A percentile compares a stretch with the other conserved stretches of the same genome.
phyloP scores from a whole-genome alignment of 2,888 invertebrate species.

The Theodoxus fluviatilis region DNA sequence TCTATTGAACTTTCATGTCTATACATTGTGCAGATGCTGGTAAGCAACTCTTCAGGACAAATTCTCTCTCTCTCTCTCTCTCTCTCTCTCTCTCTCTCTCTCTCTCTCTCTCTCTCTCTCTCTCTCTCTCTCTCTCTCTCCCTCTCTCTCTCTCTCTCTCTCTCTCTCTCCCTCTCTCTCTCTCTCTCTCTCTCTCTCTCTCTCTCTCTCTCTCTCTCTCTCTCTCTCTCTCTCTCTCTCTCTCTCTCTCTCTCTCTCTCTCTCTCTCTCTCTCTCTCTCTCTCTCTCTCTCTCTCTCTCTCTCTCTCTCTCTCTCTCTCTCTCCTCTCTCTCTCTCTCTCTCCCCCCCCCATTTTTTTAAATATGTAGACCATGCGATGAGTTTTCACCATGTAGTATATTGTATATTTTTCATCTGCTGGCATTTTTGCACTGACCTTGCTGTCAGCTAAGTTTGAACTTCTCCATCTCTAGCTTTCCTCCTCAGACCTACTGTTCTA shows the following conservation, averaged over 20 bases:
- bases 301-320: constrained; percentile 9
- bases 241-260: constrained; percentile 16
- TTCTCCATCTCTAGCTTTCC: constrained; percentile 21
- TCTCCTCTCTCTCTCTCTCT: constrained; percentile 7
- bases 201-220: constrained; percentile 16
- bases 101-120: constrained; percentile 14
- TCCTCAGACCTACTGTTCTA: too few species aligned
- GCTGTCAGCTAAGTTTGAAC: not conserved
- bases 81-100: constrained; percentile 19
- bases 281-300: constrained; percentile 23
- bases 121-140: not conserved
- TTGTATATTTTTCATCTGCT: not conserved
- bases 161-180: constrained; percentile 26
- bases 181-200: constrained; percentile 24
- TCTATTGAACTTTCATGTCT: too few species aligned
- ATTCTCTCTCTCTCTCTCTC: not conserved
- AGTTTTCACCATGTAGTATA: too few species aligned
- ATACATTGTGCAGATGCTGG: too few species aligned
- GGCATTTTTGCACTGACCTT: not conserved
- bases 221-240: constrained; percentile 17
- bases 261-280: constrained; percentile 20
- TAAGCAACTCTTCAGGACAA: not conserved
- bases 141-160: constrained; percentile 19
- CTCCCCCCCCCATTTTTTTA: not conserved
- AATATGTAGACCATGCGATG: too few species aligned